Evolutionary conservation across 1,140 invertebrate genomes (phyloP), one percentile per base, ranked within the genome.

Genomic region (Sarcophaga bullata): DNA sequence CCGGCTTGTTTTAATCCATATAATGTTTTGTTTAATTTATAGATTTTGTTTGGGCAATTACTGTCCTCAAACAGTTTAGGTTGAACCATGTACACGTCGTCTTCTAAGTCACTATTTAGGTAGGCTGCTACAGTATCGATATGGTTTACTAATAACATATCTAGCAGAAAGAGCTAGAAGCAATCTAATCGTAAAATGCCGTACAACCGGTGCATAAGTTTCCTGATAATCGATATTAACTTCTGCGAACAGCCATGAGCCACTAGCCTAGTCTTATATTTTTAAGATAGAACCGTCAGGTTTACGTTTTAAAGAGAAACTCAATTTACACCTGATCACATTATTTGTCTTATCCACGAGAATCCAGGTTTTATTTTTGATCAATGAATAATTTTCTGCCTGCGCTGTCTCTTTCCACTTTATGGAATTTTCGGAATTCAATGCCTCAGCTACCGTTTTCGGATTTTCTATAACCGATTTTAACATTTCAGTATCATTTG

Each of bases 71-170:
- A 83, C 48, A 84, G 80, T 84, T 85, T 84, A 73, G 75, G 82
- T 73, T 11, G 80, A 17, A 84, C 84, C 88, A 91, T 91, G 86
- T 86, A 92, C 10, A 92, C 85, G 8, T 85, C 84, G 85, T 92
- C 90, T 17, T 90, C 84, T 52, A 90, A 85, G 62, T 86, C 83
- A 11, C 87, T 91, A 86, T 91, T 87, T 83, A 90, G 86, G 84
- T 90, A 92, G 0, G 91, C 91, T 19, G 89, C 90, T 75, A 86
- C 87, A 0, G 88, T 86, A 84, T 91, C 91, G 81, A 90, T 86
- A 17, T 91, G 88, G 47, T 86, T 72, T 48, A 89, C 83, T 68
- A 87, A 52, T 78, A 90, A 83, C 85, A 83, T 84, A 83, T 85
- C 85, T 80, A 73, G 82, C 87, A 83, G 89, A 85, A 82, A 91